phyloP scores from a whole-genome alignment of 2,113 vertebrate species.

The Hemichromis elongatus region DNA sequence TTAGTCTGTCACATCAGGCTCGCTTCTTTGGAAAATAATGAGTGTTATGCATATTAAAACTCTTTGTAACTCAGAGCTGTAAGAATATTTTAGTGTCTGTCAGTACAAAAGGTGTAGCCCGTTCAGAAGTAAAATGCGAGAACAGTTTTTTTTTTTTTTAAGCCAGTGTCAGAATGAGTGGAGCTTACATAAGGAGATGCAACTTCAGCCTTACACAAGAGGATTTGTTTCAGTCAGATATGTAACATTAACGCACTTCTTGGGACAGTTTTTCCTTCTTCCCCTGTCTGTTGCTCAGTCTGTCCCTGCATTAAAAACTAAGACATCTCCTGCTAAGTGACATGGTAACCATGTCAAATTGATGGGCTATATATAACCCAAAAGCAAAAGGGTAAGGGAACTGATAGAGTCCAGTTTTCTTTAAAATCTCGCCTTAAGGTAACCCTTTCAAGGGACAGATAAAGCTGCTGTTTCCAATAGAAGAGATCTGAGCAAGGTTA shows the following conservation, averaged over 20 bases:
- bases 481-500: constrained; percentile 3
- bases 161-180: not conserved
- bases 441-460: constrained; percentile 37
- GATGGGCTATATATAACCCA: constrained; percentile 42
- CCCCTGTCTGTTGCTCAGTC: not conserved
- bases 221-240: not conserved
- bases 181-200: not conserved
- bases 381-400: not conserved
- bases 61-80: not conserved
- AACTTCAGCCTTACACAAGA: not conserved
- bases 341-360: constrained; percentile 41
- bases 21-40: not conserved
- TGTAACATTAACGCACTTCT: not conserved
- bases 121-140: not conserved
- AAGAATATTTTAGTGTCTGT: not conserved
- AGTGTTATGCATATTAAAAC: not conserved
- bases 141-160: not conserved
- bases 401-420: constrained; percentile 11
- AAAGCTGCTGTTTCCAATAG: constrained; percentile 7
- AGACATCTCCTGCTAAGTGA: constrained; percentile 6
- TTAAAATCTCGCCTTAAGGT: constrained; percentile 43
- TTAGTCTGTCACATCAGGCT: not conserved
- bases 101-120: not conserved
- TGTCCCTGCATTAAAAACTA: not conserved
- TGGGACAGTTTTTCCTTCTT: not conserved